A percentile compares a stretch with the other conserved stretches of the same genome.
phyloP scores from a whole-genome alignment of 1,140 invertebrate species.

The Platorchestia sp. region DNA sequence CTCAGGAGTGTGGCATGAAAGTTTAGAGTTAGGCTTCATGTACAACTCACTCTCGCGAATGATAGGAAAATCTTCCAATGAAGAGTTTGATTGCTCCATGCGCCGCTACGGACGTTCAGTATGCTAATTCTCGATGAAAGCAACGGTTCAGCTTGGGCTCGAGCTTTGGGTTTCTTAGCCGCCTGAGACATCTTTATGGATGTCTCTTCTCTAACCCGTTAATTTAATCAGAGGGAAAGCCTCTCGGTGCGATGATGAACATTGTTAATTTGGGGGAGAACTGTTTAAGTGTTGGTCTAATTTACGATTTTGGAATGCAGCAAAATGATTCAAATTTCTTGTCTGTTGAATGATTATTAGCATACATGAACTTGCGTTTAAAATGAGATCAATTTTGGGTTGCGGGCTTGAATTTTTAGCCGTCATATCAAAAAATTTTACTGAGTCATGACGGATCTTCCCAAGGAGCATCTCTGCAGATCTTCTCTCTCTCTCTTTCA shows the following conservation, averaged over 20 bases:
- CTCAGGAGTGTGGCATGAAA: conserved; percentile 6
- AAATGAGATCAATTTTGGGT: not conserved
- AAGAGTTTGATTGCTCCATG: not conserved
- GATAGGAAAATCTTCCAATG: not conserved
- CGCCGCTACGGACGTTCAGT: not conserved
- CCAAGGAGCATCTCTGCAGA: not conserved
- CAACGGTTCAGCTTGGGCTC: not conserved
- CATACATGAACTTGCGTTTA: not conserved
- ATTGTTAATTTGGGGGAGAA: not conserved
- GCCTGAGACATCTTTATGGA: not conserved
- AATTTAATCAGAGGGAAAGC: not conserved
- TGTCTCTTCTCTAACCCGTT: not conserved
- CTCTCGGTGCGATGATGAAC: not conserved
- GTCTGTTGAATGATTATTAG: not conserved
- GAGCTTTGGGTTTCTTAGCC: not conserved
- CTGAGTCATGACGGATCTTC: not conserved
- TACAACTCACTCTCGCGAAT: not conserved
- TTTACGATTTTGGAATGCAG: not conserved
- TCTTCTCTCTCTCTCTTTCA: not conserved
- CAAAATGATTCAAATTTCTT: not conserved
- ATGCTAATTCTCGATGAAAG: not conserved
- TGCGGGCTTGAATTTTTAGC: not conserved
- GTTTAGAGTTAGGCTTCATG: not conserved
- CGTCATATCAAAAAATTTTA: not conserved
- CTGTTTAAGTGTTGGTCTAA: not conserved